Conservation (phyloP, 2,113 vertebrate species). For the Protobothrops mucrosquamatus region DNA sequence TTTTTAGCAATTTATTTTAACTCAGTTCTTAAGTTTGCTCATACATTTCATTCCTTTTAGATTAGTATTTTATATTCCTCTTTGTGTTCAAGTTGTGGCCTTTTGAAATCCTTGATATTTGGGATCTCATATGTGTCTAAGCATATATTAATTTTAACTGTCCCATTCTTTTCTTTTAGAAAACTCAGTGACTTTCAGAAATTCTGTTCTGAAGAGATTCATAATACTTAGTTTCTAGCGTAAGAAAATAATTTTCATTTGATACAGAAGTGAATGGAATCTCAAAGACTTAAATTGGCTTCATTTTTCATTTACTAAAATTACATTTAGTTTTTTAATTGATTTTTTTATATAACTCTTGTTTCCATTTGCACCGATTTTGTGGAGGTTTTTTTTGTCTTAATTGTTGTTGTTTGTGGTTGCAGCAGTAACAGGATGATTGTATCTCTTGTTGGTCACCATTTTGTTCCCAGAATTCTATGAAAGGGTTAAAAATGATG, state of each 20-base stretch:
- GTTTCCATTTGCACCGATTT: not conserved
- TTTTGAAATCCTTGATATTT: not conserved
- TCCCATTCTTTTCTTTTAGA: not conserved
- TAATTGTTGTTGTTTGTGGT: not conserved
- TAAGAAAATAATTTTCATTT: not conserved
- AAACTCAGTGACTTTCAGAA: not conserved
- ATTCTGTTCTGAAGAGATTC: not conserved
- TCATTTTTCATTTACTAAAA: not conserved
- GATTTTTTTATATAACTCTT: not conserved
- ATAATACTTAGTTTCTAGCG: not conserved
- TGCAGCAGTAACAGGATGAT: not conserved
- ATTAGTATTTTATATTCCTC: not conserved
- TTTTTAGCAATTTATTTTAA: not conserved
- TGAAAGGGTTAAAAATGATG: not conserved
- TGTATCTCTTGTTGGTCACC: not conserved
- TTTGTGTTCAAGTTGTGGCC: not conserved
- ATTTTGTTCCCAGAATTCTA: not conserved
- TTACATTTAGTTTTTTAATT: not conserved
- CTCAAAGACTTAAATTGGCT: not conserved
- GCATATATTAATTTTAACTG: not conserved
- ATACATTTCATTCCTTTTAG: not conserved
- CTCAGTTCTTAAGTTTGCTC: not conserved
- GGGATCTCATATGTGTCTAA: not conserved
- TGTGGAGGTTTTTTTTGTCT: not conserved
- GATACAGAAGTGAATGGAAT: not conserved